Evolutionary conservation across 1,140 invertebrate species (phyloP).

Genomic region (Diprion similis): DNA sequence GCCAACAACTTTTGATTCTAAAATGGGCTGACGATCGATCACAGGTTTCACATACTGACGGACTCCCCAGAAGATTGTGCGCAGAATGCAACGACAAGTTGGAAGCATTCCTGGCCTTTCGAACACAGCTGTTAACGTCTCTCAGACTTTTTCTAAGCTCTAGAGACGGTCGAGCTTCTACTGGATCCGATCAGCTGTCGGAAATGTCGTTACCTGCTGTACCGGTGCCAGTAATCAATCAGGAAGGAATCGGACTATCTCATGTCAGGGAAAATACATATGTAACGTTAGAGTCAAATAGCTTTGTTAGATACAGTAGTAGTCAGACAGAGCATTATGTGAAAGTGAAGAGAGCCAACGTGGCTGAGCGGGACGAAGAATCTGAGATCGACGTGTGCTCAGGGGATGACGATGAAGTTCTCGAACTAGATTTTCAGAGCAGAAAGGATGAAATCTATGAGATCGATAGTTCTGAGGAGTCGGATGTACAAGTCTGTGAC

Average conservation of each 20-base stretch:
- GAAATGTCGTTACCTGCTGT: neutral
- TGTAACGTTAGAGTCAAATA: constrained; percentile 6
- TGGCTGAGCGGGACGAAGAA: constrained; percentile 30
- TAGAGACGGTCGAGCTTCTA: neutral
- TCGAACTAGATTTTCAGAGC: constrained; percentile 39
- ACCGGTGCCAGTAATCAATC: neutral
- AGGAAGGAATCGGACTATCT: neutral
- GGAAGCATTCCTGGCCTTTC: constrained; percentile 30
- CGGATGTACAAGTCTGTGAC: constrained; percentile 43
- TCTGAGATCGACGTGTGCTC: constrained; percentile 48
- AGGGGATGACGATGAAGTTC: constrained; percentile 44
- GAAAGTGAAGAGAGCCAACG: constrained; percentile 17
- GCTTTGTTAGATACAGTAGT: neutral
- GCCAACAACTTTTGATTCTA: neutral
- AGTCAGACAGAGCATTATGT: constrained; percentile 14
- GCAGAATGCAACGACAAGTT: constrained; percentile 33
- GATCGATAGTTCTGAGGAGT: constrained; percentile 39
- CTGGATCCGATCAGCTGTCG: neutral
- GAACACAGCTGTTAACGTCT: constrained; percentile 29
- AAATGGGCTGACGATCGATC: constrained; percentile 11
- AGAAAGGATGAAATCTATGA: constrained; percentile 33
- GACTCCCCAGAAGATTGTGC: constrained; percentile 27
- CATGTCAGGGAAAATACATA: neutral
- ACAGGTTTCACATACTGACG: constrained; percentile 27
- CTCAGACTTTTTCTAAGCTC: constrained; percentile 22